Percentiles rank a stretch among this genome's conserved stretches.
Conservation (phyloP, 53 echinoderm and acorn worm genomes). For the Echinarachnius parma region DNA sequence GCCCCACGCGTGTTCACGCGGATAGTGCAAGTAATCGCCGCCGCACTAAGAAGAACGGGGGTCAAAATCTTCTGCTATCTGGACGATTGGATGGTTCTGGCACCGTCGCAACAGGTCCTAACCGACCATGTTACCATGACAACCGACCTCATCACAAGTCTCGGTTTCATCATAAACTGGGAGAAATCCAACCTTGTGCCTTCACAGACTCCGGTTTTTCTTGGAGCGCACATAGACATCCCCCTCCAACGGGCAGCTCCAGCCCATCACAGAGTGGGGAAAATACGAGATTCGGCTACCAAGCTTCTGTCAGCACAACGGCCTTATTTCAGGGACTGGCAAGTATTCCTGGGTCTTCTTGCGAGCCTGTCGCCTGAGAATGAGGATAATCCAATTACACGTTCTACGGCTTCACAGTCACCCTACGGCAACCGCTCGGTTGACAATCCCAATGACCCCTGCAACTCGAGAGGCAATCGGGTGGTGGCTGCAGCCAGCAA, state of each 20-base stretch:
- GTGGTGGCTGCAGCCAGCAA: neutral
- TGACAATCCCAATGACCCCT: neutral
- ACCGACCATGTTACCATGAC: neutral
- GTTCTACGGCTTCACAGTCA: neutral
- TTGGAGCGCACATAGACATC: neutral
- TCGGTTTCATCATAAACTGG: constrained; percentile 9
- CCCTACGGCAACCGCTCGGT: neutral
- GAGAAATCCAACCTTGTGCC: constrained; percentile 1
- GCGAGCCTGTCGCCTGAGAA: constrained; percentile 5
- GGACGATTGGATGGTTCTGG: constrained; percentile 11
- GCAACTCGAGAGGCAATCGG: neutral
- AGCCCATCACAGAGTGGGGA: neutral
- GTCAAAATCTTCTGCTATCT: constrained; percentile 10
- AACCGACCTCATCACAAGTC: neutral
- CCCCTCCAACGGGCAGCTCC: neutral
- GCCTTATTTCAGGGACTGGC: neutral
- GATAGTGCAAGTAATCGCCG: neutral
- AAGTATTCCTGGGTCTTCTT: neutral
- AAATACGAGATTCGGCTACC: neutral
- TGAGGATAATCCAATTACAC: constrained; percentile 6
- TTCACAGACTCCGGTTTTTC: neutral
- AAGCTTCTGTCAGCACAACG: neutral
- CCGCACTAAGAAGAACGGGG: neutral
- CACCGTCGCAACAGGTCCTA: neutral
- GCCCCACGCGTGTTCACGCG: constrained; percentile 6